These are phyloP conservation scores for Eudemis profundana DNA, from an alignment of 2,888 invertebrate species.

Conservation along the genomic window DNA sequence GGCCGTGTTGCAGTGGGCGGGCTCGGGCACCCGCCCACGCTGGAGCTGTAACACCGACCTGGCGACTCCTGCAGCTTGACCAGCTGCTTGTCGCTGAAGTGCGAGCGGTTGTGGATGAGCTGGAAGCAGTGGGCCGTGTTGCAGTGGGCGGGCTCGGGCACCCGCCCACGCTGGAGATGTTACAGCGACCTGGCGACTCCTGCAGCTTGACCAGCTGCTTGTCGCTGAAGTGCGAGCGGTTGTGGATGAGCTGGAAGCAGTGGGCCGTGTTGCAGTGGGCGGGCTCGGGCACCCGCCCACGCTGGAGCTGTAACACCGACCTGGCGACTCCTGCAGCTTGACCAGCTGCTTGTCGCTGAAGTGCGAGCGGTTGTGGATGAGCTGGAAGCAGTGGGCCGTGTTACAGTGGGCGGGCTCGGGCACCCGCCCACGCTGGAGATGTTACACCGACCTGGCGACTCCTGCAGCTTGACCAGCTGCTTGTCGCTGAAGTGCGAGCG, in stretches of 20 bases:
- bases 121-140: constrained; percentile 87
- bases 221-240: constrained; percentile 16
- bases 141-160: constrained; percentile 91
- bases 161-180: neutral
- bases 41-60: too few species aligned
- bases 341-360: constrained; percentile 22
- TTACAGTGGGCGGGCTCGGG: constrained; percentile 76
- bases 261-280: constrained; percentile 21
- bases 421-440: constrained; percentile 90
- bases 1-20: constrained; percentile 48
- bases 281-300: constrained; percentile 93
- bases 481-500: constrained; percentile 19
- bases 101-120: constrained; percentile 94
- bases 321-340: constrained; percentile 87
- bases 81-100: constrained; percentile 96
- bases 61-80: too few species aligned
- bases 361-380: constrained; percentile 19
- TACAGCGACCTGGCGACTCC: constrained; percentile 46
- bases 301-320: constrained; percentile 66
- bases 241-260: constrained; percentile 24
- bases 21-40: constrained; percentile 92
- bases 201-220: constrained; percentile 18
- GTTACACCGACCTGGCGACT: constrained; percentile 52
- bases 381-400: constrained; percentile 26
- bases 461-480: constrained; percentile 19